A percentile compares a stretch with the other conserved stretches of the same genome.
Evolutionary conservation across 23 tunicate species (phyloP).

Genomic region (Trididemnum clinides): DNA sequence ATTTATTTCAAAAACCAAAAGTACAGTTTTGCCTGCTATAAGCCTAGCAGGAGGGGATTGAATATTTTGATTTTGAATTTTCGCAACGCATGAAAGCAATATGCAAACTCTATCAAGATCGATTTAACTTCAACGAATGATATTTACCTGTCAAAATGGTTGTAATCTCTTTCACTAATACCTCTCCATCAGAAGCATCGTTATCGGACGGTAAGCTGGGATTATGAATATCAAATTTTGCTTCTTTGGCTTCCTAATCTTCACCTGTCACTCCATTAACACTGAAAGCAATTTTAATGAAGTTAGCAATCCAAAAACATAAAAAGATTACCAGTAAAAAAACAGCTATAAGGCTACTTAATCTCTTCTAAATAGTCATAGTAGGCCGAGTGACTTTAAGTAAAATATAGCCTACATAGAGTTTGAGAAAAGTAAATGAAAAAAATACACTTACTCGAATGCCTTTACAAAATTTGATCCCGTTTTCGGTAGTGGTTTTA

Average conservation of each 20-base stretch:
- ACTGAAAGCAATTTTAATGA: background rate
- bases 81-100: no score
- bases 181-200: background rate
- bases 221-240: background rate
- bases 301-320: background rate
- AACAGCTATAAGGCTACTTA: no score
- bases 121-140: background rate
- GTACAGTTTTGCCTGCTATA: background rate
- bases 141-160: slow-evolving; percentile 1
- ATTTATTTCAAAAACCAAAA: background rate
- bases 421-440: no score
- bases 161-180: background rate
- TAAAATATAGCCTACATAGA: no score
- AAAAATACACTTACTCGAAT: background rate
- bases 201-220: background rate
- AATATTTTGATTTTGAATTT: no score
- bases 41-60: no score
- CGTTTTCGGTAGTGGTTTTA: slow-evolving; percentile 11
- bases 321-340: no score
- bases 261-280: slow-evolving; percentile 10
- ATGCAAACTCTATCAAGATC: background rate
- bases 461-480: background rate
- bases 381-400: no score
- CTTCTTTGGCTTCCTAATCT: background rate
- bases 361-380: no score